Evolutionary conservation across 2,113 vertebrate species (phyloP), one percentile per base, ranked within the genome.

Genomic region (Jacana jacana): DNA sequence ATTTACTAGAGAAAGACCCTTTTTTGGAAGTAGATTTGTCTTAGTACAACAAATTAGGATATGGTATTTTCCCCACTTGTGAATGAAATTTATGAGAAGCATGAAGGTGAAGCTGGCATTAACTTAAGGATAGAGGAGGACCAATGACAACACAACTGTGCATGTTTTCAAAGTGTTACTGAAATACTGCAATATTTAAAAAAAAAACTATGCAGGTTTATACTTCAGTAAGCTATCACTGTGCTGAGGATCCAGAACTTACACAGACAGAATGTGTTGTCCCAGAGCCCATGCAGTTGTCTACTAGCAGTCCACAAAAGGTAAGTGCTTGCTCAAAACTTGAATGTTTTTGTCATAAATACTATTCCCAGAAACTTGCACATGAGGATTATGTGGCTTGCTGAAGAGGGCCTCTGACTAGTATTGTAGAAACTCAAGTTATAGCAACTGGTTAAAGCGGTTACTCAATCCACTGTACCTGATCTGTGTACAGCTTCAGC

Each of bases 141-240:
- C 31, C 17, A 42, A 1, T 64, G 60, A 33, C 28, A 46, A 4
- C 11, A 6, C 17, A 75, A 37, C 19, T 66, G 4, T 17, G 10
- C 7, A 1, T 57, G 12, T 70, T 88, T 80, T 66, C 51, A 27
- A 4, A 18, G 10, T 35, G 35, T 88, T 88, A 73, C 25, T 88
- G 68, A 78, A 83, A 63, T 16, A 49, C 13, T 31, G 11, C n/a
- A 48, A 39, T 93, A 7, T 89, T 92, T 88, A 17, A 40, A n/a
- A n/a, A n/a, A n/a, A n/a, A n/a, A 95, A 93, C 33, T 71, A 2
- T 31, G 10, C 83, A 98, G 98, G 54, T 97, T 69, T 98, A 98
- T 78, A 39, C 97, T 85, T 20, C 98, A 75, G 93, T 98, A 75
- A 98, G 97, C 91, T 98, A 98, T 85, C 97, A 97, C 81, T 97